Conservation (phyloP, 2,888 invertebrate genomes). For the Drosophila paramelanica region DNA sequence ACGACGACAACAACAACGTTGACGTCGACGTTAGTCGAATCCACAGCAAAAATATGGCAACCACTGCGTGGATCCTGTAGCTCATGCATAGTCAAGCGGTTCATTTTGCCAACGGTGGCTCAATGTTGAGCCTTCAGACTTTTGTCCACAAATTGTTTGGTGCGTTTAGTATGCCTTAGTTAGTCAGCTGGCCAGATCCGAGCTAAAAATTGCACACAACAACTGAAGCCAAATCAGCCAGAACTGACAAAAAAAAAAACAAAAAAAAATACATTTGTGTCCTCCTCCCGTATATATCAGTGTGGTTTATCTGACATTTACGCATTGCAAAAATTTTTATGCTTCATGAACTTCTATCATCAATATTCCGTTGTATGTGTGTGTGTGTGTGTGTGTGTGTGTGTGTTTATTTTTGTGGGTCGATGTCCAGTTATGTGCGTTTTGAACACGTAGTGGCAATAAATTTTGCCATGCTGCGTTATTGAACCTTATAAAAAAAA, state of each 20-base stretch:
- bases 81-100: slow-evolving; percentile 73
- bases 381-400: slow-evolving; percentile 3
- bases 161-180: slow-evolving; percentile 58
- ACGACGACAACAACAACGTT: background rate
- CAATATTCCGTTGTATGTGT: slow-evolving; percentile 59
- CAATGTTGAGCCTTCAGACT: slow-evolving; percentile 12
- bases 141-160: slow-evolving; percentile 33
- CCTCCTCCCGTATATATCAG: background rate
- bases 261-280: slow-evolving; percentile 4
- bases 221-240: slow-evolving; percentile 23
- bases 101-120: slow-evolving; percentile 22
- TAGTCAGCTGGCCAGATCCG: slow-evolving; percentile 49
- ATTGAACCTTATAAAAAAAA: slow-evolving; percentile 55
- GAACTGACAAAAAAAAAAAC: slow-evolving; percentile 10
- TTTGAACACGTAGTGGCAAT: slow-evolving; percentile 66
- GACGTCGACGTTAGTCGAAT: slow-evolving; percentile 6
- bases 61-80: slow-evolving; percentile 20
- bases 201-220: slow-evolving; percentile 43
- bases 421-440: slow-evolving; percentile 46
- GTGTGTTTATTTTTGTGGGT: slow-evolving; percentile 9
- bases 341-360: slow-evolving; percentile 73
- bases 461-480: slow-evolving; percentile 67
- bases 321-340: slow-evolving; percentile 64
- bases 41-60: slow-evolving; percentile 19
- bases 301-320: slow-evolving; percentile 65